Conservation (phyloP, 2,888 invertebrate species). For the Rhagophthalmus giganteus region DNA sequence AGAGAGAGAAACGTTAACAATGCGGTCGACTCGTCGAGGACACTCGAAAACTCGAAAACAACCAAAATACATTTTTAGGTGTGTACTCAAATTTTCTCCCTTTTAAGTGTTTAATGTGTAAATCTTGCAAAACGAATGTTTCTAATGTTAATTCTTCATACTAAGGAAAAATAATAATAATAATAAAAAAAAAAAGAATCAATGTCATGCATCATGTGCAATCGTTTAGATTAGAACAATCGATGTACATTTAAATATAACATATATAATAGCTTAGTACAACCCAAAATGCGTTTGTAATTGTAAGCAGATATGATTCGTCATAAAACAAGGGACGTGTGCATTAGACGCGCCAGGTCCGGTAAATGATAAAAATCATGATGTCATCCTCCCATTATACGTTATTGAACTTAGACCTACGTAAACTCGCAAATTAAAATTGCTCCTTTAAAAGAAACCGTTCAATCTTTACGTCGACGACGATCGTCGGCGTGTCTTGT, state of each 20-base stretch:
- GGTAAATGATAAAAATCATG: too few species aligned
- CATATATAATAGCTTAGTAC: slow-evolving; percentile 31
- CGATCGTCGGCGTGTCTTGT: slow-evolving; percentile 3
- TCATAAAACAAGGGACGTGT: slow-evolving; percentile 7
- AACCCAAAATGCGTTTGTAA: slow-evolving; percentile 28
- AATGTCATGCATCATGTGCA: slow-evolving; percentile 29
- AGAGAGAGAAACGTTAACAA: background rate
- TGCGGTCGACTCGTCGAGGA: slow-evolving; percentile 3
- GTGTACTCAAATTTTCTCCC: slow-evolving; percentile 20
- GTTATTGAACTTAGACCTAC: too few species aligned
- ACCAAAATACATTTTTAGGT: slow-evolving; percentile 20
- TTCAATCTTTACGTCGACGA: too few species aligned
- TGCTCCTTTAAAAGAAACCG: background rate
- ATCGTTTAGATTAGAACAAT: slow-evolving; percentile 31
- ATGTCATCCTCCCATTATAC: too few species aligned
- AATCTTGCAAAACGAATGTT: slow-evolving; percentile 23
- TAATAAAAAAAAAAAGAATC: slow-evolving; percentile 26
- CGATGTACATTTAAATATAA: slow-evolving; percentile 30
- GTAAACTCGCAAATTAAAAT: too few species aligned
- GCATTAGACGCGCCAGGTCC: too few species aligned
- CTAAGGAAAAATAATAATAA: slow-evolving; percentile 20
- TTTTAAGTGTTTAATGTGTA: slow-evolving; percentile 29
- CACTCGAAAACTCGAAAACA: slow-evolving; percentile 9
- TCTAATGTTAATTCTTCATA: slow-evolving; percentile 26
- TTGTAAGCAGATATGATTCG: slow-evolving; percentile 16